A percentile compares a stretch with the other conserved stretches of the same genome.
These are phyloP conservation scores for Nomada lathburiana DNA, from an alignment of 2,888 invertebrate genomes.

Conservation along the genomic window DNA sequence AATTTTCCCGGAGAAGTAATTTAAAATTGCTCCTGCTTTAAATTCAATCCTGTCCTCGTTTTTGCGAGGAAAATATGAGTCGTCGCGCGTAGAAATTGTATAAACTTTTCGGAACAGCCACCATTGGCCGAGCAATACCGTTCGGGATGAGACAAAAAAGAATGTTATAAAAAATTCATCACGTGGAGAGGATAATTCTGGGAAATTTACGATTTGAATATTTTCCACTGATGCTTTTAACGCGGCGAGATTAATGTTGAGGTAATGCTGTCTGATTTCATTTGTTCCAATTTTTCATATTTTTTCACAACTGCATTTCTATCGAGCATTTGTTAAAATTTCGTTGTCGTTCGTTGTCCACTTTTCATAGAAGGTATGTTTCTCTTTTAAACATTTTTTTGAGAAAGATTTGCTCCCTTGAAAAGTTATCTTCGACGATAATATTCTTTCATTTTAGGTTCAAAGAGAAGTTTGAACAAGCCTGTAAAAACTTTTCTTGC, in stretches of 20 bases:
- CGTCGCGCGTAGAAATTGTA: slow-evolving; percentile 25
- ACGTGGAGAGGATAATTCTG: neutral
- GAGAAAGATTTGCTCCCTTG: neutral
- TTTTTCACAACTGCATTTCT: too few species aligned
- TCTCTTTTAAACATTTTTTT: too few species aligned
- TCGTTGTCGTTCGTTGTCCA: too few species aligned
- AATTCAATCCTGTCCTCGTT: slow-evolving; percentile 45
- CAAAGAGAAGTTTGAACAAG: neutral
- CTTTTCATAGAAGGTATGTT: too few species aligned
- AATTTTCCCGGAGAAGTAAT: slow-evolving; percentile 33
- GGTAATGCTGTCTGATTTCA: too few species aligned
- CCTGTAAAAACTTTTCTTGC: neutral
- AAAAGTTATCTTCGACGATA: neutral
- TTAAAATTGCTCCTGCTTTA: neutral
- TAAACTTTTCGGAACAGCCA: neutral
- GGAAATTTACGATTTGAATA: slow-evolving; percentile 8
- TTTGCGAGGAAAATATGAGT: slow-evolving; percentile 10
- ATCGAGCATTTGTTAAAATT: too few species aligned
- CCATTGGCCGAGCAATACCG: too few species aligned
- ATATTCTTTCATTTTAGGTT: neutral
- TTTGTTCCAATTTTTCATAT: too few species aligned
- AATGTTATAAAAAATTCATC: slow-evolving; percentile 16
- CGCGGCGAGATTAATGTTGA: neutral
- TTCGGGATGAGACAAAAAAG: neutral
- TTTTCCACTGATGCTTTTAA: neutral